Evolutionary conservation across 1,140 invertebrate genomes (phyloP).

Genomic region (Anastatus disparis): DNA sequence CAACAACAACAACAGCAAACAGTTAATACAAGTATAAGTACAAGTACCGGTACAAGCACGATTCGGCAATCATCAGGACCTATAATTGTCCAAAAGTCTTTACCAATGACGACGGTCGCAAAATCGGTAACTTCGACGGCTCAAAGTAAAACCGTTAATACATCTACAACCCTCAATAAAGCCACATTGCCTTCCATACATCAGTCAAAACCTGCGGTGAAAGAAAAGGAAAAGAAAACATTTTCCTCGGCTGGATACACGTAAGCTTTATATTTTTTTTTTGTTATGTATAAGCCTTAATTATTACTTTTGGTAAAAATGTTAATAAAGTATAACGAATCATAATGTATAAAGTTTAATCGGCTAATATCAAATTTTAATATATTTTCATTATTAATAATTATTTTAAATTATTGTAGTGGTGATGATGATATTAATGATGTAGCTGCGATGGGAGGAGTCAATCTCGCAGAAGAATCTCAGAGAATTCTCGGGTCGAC

Average conservation of each 20-base stretch:
- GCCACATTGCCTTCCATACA: conserved; percentile 65
- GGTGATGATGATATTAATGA: conserved; percentile 97
- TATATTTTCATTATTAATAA: too few relatives aligned
- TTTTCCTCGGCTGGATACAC: conserved; percentile 69
- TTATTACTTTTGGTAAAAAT: too few relatives aligned
- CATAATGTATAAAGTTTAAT: too few relatives aligned
- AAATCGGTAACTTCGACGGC: conserved; percentile 53
- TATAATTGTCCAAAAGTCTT: conserved; percentile 54
- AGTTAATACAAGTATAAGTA: not conserved
- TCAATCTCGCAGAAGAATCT: conserved; percentile 97
- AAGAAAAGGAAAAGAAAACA: conserved; percentile 75
- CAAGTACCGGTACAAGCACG: conserved; percentile 37
- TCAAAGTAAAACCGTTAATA: conserved; percentile 59
- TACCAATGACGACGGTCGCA: conserved; percentile 51
- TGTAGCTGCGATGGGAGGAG: conserved; percentile 98
- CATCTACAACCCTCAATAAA: conserved; percentile 61
- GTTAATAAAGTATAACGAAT: too few relatives aligned
- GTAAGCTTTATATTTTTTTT: conserved; percentile 51
- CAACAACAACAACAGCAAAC: not conserved
- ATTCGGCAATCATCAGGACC: conserved; percentile 55
- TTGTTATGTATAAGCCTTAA: too few relatives aligned
- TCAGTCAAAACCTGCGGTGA: conserved; percentile 62
- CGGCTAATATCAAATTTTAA: too few relatives aligned
- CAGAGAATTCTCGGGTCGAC: conserved; percentile 94
- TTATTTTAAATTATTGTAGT: conserved; percentile 54